A percentile compares a stretch with the other conserved stretches of the same genome.
Conservation (phyloP, 2,113 vertebrate species). For the Epinephelus moara region DNA sequence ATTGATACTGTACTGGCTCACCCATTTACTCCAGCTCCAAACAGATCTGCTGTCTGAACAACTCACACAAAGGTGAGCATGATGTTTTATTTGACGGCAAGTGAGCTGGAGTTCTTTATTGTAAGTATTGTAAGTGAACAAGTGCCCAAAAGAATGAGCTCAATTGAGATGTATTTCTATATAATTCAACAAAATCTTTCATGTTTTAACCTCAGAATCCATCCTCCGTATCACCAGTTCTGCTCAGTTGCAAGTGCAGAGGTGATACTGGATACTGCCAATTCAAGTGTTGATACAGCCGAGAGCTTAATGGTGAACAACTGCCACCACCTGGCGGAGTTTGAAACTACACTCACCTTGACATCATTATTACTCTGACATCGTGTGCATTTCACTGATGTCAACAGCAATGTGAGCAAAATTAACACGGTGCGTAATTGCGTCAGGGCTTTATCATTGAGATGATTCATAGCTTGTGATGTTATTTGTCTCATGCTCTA, state of each 20-base stretch:
- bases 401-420: conserved; percentile 23
- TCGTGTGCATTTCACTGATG: not conserved
- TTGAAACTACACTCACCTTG: conserved; percentile 51
- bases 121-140: not conserved
- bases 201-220: conserved; percentile 15
- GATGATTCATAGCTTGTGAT: conserved; percentile 16
- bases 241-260: conserved; percentile 46
- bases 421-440: conserved; percentile 26
- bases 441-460: not conserved
- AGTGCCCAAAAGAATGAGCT: not conserved
- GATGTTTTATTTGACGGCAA: not conserved
- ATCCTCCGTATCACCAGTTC: conserved; percentile 3
- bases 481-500: conserved; percentile 11
- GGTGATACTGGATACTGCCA: conserved; percentile 51
- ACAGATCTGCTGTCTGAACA: conserved; percentile 19
- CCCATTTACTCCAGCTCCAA: not conserved
- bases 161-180: not conserved
- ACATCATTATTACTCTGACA: conserved; percentile 21
- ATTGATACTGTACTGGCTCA: not conserved
- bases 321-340: conserved; percentile 80
- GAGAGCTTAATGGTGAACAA: conserved; percentile 66
- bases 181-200: conserved; percentile 7
- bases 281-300: conserved; percentile 13
- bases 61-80: not conserved
- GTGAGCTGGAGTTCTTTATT: not conserved